These are phyloP conservation scores for Bubo blakistoni DNA, from an alignment of 2,113 vertebrate species.

Conservation along the genomic window DNA sequence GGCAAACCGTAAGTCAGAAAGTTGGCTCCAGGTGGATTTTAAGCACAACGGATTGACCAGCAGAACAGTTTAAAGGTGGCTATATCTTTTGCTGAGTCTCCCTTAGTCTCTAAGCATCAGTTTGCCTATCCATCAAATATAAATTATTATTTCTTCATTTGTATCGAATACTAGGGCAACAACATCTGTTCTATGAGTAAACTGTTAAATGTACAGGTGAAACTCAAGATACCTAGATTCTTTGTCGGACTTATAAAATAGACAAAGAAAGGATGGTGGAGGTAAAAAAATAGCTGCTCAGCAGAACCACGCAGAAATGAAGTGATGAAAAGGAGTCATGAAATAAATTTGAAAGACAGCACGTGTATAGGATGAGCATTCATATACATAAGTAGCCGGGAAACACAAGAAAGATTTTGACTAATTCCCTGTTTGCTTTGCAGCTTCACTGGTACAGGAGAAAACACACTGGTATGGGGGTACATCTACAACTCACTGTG, in stretches of 20 bases:
- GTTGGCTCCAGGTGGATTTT: not conserved
- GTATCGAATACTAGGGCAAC: not conserved
- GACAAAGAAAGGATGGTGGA: not conserved
- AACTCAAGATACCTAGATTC: not conserved
- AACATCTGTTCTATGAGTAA: not conserved
- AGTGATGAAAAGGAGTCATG: not conserved
- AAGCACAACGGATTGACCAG: not conserved
- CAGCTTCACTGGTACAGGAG: not conserved
- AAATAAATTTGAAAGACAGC: not conserved
- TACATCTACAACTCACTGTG: fast-evolving
- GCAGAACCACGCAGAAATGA: not conserved
- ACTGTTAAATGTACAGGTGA: not conserved
- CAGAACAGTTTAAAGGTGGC: not conserved
- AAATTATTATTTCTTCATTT: not conserved
- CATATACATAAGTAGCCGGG: not conserved
- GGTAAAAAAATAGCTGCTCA: not conserved
- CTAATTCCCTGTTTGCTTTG: not conserved
- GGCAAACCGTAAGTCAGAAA: not conserved
- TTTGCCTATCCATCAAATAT: not conserved
- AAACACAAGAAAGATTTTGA: not conserved
- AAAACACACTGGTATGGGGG: fast-evolving
- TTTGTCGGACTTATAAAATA: not conserved
- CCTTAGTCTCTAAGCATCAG: not conserved
- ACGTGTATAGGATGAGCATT: not conserved
- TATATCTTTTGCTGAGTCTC: not conserved